Percentiles rank a stretch among this genome's conserved stretches.
These are phyloP conservation scores for Bombus terrestris DNA, from an alignment of 1,140 invertebrate species.

Conservation along the genomic window DNA sequence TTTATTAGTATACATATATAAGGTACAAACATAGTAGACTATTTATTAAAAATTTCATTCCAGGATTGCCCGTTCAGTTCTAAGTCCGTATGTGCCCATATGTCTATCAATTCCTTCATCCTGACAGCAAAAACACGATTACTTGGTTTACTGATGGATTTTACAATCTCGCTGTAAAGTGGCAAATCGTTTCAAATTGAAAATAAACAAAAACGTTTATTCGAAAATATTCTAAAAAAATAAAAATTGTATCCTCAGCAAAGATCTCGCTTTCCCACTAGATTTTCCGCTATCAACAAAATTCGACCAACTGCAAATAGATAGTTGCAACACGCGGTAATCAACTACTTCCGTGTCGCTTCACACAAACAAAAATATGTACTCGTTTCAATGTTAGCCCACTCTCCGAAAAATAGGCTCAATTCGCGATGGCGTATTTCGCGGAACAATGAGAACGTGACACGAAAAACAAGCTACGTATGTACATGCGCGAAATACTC, in stretches of 20 bases:
- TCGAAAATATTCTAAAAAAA: not conserved
- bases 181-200: not conserved
- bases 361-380: not conserved
- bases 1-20: not conserved
- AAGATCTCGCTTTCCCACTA: no score
- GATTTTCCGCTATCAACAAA: no score
- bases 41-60: not conserved
- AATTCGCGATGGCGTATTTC: not conserved
- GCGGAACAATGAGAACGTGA: conserved; percentile 9
- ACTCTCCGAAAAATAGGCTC: not conserved
- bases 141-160: not conserved
- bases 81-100: not conserved
- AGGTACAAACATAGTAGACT: not conserved
- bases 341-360: not conserved
- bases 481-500: not conserved
- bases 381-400: not conserved
- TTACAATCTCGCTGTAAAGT: not conserved
- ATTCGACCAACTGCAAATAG: no score
- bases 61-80: no score
- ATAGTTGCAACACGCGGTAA: not conserved
- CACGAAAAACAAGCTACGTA: not conserved
- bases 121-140: not conserved
- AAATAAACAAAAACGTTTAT: not conserved
- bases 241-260: no score
- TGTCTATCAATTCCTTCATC: not conserved